phyloP scores from a whole-genome alignment of 2,888 invertebrate genomes.

The Dysmachus trigonus region DNA sequence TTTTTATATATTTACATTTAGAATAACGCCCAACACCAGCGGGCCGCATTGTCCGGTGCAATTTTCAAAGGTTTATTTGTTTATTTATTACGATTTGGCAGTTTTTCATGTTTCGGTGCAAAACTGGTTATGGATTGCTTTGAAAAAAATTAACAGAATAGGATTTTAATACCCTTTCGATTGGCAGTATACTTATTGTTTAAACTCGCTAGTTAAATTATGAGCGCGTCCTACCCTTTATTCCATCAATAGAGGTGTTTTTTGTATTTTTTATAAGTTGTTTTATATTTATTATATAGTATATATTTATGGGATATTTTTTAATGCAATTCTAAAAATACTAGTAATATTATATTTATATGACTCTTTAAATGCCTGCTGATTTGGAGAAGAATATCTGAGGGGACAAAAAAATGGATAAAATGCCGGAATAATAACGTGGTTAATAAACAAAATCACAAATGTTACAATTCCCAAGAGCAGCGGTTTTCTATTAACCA shows the following conservation, averaged over 20 bases:
- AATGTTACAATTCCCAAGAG: too few relatives aligned
- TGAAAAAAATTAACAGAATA: background rate
- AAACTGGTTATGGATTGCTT: background rate
- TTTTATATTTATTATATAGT: background rate
- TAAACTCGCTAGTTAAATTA: background rate
- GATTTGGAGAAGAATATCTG: too few relatives aligned
- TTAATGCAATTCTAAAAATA: too few relatives aligned
- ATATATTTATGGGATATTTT: background rate
- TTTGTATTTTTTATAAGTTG: background rate
- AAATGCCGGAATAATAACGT: background rate
- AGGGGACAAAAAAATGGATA: too few relatives aligned
- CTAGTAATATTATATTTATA: too few relatives aligned
- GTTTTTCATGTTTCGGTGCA: slow-evolving; percentile 10
- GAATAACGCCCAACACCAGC: slow-evolving; percentile 51
- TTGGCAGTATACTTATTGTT: background rate
- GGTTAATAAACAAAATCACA: too few relatives aligned
- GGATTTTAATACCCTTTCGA: background rate
- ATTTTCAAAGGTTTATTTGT: background rate
- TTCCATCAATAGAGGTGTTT: background rate
- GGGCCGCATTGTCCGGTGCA: background rate
- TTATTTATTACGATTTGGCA: slow-evolving; percentile 38
- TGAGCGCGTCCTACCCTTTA: background rate
- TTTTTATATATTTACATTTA: slow-evolving; percentile 51
- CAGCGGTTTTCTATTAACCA: too few relatives aligned
- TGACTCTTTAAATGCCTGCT: too few relatives aligned